Evolutionary conservation across 1,140 invertebrate genomes (phyloP).

Genomic region (Himalopsyche phryganea): DNA sequence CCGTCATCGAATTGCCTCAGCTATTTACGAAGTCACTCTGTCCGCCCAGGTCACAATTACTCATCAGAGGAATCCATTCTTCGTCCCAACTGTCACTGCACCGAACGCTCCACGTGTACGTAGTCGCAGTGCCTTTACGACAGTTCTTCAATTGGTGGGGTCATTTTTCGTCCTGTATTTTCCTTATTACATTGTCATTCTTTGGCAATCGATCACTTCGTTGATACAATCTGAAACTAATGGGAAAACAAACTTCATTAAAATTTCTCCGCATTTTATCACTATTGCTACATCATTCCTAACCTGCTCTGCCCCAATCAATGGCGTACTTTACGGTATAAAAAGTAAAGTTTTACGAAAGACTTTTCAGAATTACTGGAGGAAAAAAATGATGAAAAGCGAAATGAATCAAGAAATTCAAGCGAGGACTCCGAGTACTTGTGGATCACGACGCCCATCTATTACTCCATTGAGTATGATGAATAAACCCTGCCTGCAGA

Average conservation of each 20-base stretch:
- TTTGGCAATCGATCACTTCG: conserved; percentile 60
- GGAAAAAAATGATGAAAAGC: conserved; percentile 75
- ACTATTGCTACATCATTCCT: conserved; percentile 61
- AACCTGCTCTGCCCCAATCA: conserved; percentile 66
- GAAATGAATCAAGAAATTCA: conserved; percentile 76
- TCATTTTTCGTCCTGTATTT: conserved; percentile 69
- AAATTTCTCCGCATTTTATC: conserved; percentile 51
- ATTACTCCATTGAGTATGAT: conserved; percentile 62
- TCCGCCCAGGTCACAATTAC: conserved; percentile 81
- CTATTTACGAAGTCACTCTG: conserved; percentile 79
- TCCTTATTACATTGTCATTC: conserved; percentile 68
- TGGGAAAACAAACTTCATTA: conserved; percentile 24
- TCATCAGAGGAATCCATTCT: conserved; percentile 73
- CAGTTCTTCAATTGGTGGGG: conserved; percentile 68
- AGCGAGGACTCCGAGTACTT: conserved; percentile 71
- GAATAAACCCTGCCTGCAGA: conserved; percentile 57
- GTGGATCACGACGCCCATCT: conserved; percentile 69
- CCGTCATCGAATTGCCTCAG: conserved; percentile 76
- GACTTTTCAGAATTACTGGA: conserved; percentile 73
- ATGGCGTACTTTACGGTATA: conserved; percentile 73
- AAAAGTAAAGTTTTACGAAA: conserved; percentile 67
- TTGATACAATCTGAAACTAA: conserved; percentile 34
- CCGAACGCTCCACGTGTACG: conserved; percentile 55
- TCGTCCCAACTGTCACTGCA: conserved; percentile 58
- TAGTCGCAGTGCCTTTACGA: conserved; percentile 64